Conservation (phyloP, 2,113 vertebrate species). For the Microcebus griseorufus region DNA sequence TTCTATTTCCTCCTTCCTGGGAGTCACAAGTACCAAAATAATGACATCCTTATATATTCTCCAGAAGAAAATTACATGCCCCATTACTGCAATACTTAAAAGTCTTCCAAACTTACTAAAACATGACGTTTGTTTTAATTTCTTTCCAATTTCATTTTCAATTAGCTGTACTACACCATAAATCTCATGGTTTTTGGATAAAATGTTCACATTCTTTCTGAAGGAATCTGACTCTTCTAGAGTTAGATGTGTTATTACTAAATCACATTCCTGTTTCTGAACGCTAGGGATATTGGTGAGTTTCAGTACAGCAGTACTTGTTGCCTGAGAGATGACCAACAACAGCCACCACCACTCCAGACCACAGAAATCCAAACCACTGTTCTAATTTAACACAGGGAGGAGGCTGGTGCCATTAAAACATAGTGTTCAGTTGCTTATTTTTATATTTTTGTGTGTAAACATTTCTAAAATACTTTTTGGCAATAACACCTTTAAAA, state of each 20-base stretch:
- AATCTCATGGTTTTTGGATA: conserved; percentile 56
- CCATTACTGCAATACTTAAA: conserved; percentile 69
- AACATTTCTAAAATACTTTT: conserved; percentile 49
- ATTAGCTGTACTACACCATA: conserved; percentile 55
- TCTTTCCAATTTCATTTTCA: conserved; percentile 75
- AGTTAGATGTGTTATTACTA: conserved; percentile 69
- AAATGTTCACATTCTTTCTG: conserved; percentile 67
- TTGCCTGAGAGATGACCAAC: conserved; percentile 71
- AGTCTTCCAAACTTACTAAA: conserved; percentile 81
- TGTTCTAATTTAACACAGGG: conserved; percentile 57
- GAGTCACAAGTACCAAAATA: conserved; percentile 82
- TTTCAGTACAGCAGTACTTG: conserved; percentile 51
- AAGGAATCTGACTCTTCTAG: conserved; percentile 64
- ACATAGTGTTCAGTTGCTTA: conserved; percentile 36
- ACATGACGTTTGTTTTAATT: conserved; percentile 74
- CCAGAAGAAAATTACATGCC: conserved; percentile 82
- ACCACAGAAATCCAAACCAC: conserved; percentile 45
- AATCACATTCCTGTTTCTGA: conserved; percentile 58
- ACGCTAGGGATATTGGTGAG: conserved; percentile 61
- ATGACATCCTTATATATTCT: conserved; percentile 85
- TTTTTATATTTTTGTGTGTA: conserved; percentile 55
- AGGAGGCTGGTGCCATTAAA: conserved; percentile 25
- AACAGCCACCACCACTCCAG: conserved; percentile 70
- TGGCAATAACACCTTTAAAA: conserved; percentile 49
- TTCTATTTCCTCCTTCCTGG: conserved; percentile 66